phyloP scores from a whole-genome alignment of 2,888 invertebrate species.

The Linnaemya tessellans region DNA sequence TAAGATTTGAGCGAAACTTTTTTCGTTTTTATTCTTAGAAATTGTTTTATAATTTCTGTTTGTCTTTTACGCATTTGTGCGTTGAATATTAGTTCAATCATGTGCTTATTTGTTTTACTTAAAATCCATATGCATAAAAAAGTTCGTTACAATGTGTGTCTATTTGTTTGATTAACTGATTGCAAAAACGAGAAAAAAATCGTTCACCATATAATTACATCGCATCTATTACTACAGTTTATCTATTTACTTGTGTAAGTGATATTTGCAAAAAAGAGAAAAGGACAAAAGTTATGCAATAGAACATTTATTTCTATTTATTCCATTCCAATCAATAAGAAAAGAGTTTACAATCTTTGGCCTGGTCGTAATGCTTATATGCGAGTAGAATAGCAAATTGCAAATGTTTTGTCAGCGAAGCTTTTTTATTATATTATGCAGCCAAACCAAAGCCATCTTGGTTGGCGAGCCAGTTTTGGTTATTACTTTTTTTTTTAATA shows the following conservation, averaged over 20 bases:
- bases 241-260: background rate
- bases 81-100: conserved; percentile 38
- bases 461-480: background rate
- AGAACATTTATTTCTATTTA: background rate
- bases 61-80: conserved; percentile 54
- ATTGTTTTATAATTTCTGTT: conserved; percentile 63
- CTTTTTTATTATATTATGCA: background rate
- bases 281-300: background rate
- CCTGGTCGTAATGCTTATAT: background rate
- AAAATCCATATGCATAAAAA: background rate
- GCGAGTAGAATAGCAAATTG: too few relatives aligned
- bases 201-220: conserved; percentile 34
- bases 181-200: conserved; percentile 33
- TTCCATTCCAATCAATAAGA: background rate
- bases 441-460: background rate
- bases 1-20: background rate
- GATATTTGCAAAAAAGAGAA: background rate
- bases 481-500: background rate
- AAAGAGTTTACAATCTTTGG: background rate
- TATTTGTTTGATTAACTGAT: conserved; percentile 62
- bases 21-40: conserved; percentile 4
- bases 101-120: conserved; percentile 17
- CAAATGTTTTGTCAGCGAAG: background rate
- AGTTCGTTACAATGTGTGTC: background rate
- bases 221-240: background rate